phyloP scores from a whole-genome alignment of 1,140 invertebrate genomes.

The Drosophila asahinai region DNA sequence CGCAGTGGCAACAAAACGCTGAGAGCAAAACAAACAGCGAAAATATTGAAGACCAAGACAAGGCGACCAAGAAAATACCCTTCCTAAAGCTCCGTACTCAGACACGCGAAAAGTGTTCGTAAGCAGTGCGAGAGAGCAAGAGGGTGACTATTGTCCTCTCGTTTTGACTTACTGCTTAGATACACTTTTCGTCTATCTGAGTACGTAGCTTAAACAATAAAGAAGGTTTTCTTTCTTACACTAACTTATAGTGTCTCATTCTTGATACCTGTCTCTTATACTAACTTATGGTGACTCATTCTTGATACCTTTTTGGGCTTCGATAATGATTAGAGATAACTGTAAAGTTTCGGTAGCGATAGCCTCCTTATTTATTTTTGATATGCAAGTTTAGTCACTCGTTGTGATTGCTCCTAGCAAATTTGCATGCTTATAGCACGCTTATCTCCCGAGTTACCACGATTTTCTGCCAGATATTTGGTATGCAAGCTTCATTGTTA shows the following conservation, averaged over 20 bases:
- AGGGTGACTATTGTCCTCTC: no score
- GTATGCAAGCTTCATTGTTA: not conserved
- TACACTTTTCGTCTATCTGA: no score
- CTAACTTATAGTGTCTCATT: no score
- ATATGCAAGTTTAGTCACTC: not conserved
- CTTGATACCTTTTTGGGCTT: no score
- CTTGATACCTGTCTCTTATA: no score
- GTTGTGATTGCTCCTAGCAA: not conserved
- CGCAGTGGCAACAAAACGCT: constrained; percentile 31
- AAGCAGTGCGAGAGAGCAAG: no score
- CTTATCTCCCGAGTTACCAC: not conserved
- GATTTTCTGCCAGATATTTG: not conserved
- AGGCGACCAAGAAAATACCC: constrained; percentile 2
- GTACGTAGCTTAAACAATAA: no score
- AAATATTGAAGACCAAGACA: not conserved
- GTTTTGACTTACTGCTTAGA: no score
- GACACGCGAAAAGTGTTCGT: no score
- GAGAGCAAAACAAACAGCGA: constrained; percentile 37
- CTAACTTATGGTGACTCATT: not conserved
- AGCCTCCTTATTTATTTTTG: not conserved
- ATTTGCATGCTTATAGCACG: not conserved
- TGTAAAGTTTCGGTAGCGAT: not conserved
- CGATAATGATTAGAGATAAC: no score
- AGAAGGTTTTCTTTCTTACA: not conserved
- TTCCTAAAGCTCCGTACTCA: not conserved